Conservation (phyloP, 2,888 invertebrate genomes). For the Melieria omissa region DNA sequence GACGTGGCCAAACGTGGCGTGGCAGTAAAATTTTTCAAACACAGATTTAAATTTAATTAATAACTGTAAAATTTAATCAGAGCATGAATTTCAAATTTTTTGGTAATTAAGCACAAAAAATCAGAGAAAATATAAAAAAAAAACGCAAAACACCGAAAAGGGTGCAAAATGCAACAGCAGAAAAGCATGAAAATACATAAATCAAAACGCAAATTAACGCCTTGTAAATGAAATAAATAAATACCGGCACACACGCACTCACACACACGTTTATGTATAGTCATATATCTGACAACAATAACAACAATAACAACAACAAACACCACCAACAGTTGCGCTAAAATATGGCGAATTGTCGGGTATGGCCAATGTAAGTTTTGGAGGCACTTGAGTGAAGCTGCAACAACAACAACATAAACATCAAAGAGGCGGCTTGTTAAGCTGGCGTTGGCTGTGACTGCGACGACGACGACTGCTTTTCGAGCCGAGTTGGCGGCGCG, state of each 20-base stretch:
- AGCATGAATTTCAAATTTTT: constrained; percentile 31
- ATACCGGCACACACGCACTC: not conserved
- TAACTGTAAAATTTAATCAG: constrained; percentile 30
- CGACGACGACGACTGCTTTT: too few relatives aligned
- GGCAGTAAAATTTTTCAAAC: not conserved
- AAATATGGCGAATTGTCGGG: too few relatives aligned
- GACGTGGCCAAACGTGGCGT: not conserved
- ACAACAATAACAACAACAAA: too few relatives aligned
- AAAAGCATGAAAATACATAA: not conserved
- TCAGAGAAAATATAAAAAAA: not conserved
- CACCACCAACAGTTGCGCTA: too few relatives aligned
- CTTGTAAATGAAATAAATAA: constrained; percentile 16
- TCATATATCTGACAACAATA: not conserved
- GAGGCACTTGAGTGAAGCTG: too few relatives aligned
- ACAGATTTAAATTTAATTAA: not conserved
- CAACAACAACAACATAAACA: too few relatives aligned
- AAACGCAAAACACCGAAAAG: not conserved
- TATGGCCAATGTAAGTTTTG: too few relatives aligned
- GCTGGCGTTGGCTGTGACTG: too few relatives aligned
- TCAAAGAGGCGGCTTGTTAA: too few relatives aligned
- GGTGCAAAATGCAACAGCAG: not conserved
- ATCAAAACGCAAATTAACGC: constrained; percentile 19
- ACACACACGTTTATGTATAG: not conserved
- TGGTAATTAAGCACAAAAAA: constrained; percentile 22
- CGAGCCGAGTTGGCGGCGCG: too few relatives aligned